phyloP scores from a whole-genome alignment of 1,140 invertebrate species.

The Pinna nobilis region DNA sequence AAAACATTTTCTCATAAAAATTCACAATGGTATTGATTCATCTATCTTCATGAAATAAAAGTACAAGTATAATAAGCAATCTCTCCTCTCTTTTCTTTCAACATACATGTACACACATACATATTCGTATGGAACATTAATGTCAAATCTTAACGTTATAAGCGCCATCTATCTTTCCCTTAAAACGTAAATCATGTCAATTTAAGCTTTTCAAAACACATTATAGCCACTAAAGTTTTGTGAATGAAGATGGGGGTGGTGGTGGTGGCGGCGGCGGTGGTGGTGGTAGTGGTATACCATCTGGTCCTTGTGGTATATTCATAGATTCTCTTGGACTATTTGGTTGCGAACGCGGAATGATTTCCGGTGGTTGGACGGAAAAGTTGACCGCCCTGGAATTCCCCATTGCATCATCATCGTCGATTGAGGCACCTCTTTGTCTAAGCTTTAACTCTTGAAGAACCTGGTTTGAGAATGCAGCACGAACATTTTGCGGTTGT shows the following conservation, averaged over 20 bases:
- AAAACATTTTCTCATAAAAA: too few relatives aligned
- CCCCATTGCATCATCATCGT: conserved; percentile 11
- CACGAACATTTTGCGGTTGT: conserved; percentile 5
- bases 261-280: conserved; percentile 6
- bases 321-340: conserved; percentile 37
- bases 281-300: conserved; percentile 2
- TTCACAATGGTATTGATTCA: too few relatives aligned
- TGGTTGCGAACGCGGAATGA: conserved; percentile 35
- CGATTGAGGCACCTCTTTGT: conserved; percentile 6
- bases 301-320: conserved; percentile 25
- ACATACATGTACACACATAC: too few relatives aligned
- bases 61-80: too few relatives aligned
- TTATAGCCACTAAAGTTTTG: too few relatives aligned
- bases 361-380: conserved; percentile 32
- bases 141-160: too few relatives aligned
- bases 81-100: too few relatives aligned
- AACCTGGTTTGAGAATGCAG: conserved; percentile 34
- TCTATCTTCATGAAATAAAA: too few relatives aligned
- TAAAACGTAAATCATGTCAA: too few relatives aligned
- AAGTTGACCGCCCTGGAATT: conserved; percentile 32
- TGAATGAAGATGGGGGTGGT: conserved; percentile 18
- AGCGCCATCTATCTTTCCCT: too few relatives aligned
- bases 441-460: conserved; percentile 30
- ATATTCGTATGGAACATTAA: too few relatives aligned
- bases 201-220: too few relatives aligned